These are phyloP conservation scores for Aethes cnicana DNA, from an alignment of 2,888 invertebrate genomes.

Conservation along the genomic window DNA sequence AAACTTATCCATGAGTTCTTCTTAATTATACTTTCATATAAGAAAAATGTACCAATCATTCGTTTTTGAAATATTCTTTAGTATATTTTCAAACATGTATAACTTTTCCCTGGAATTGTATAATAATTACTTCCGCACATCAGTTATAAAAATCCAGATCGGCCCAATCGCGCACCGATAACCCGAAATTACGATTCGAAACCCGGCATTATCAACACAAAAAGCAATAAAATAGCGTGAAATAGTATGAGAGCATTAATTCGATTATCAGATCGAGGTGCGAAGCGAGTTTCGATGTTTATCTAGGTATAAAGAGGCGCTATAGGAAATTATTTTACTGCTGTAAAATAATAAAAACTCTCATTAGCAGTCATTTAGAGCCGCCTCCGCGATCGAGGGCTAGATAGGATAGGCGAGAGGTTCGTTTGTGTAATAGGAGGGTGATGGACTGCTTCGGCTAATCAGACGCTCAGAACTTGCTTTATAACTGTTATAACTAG, in stretches of 20 bases:
- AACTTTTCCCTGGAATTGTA: neutral
- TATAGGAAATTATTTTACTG: constrained; percentile 80
- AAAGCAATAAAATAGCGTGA: constrained; percentile 80
- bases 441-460: constrained; percentile 31
- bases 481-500: neutral
- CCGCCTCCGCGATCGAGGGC: constrained; percentile 75
- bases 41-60: too few relatives aligned
- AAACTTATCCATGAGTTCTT: too few relatives aligned
- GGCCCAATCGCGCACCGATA: constrained; percentile 75
- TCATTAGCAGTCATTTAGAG: constrained; percentile 80
- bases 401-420: constrained; percentile 69
- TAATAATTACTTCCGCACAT: constrained; percentile 39
- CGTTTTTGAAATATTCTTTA: too few relatives aligned
- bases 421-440: constrained; percentile 70
- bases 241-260: constrained; percentile 79
- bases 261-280: constrained; percentile 82
- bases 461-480: neutral
- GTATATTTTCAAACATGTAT: too few relatives aligned
- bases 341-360: constrained; percentile 80
- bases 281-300: constrained; percentile 82
- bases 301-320: constrained; percentile 81
- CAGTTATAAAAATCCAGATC: constrained; percentile 56
- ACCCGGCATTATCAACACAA: constrained; percentile 72
- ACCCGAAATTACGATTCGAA: constrained; percentile 74
- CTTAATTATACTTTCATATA: too few relatives aligned